phyloP scores from a whole-genome alignment of 2,888 invertebrate genomes.

The Copidosoma aretas region DNA sequence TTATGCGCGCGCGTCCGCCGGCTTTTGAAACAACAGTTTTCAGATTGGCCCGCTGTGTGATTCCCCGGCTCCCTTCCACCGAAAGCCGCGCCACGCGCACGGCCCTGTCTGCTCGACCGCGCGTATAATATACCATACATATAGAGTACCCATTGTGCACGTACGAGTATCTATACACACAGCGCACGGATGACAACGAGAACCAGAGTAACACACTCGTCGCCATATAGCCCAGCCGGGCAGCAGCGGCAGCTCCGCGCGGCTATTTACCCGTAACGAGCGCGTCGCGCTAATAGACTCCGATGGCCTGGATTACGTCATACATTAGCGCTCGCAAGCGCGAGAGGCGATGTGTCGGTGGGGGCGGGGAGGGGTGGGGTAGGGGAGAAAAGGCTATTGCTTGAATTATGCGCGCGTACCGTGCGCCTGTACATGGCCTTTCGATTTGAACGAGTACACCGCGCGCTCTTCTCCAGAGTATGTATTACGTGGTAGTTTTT shows the following conservation, averaged over 20 bases:
- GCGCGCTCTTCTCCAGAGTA: too few species aligned
- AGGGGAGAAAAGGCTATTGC: not conserved
- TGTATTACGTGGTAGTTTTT: too few species aligned
- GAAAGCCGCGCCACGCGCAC: not conserved
- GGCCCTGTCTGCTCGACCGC: too few species aligned
- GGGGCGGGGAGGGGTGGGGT: not conserved
- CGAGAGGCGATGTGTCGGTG: not conserved
- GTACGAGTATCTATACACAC: too few species aligned
- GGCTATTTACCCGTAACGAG: not conserved
- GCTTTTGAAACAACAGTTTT: conserved; percentile 22
- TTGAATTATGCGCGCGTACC: conserved; percentile 31
- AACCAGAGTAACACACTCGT: too few species aligned
- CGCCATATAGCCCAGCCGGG: not conserved
- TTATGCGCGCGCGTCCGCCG: not conserved
- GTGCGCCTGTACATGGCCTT: not conserved
- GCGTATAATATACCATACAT: too few species aligned
- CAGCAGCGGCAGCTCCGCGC: not conserved
- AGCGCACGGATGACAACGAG: too few species aligned
- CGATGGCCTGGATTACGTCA: conserved; percentile 39
- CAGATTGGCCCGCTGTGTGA: conserved; percentile 15
- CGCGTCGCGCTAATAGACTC: conserved; percentile 33
- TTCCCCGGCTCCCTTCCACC: not conserved
- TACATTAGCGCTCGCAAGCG: conserved; percentile 6
- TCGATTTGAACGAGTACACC: too few species aligned
- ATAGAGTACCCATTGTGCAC: too few species aligned